Evolutionary conservation across 1,140 invertebrate genomes (phyloP), one percentile per base, ranked within the genome.

Genomic region (Colletes gigas): DNA sequence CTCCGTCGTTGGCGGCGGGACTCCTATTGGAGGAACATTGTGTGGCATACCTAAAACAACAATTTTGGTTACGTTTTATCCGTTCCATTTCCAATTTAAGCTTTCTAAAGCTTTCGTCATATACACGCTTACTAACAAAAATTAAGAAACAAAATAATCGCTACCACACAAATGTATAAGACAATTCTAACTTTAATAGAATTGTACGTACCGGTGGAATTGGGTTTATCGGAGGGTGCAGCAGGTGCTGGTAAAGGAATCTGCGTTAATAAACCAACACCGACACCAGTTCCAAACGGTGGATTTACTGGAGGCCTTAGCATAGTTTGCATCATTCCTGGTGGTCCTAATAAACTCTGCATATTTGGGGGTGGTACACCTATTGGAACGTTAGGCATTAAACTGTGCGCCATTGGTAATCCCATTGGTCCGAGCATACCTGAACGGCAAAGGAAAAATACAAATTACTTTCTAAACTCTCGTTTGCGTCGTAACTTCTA

Each of bases 321-420:
- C 90, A 93, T 93, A 44, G 87, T 91, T 44, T 93, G 94, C 93
- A 94, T 94, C 91, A 95, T 95, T 21, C 93, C 93, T 0, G 93
- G 90, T 12, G 94, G 94, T 55, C 94, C 91, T 82, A 93, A 84
- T 5, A 94, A 89, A 57, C 93, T 92, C 74, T 95, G 93, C 93
- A 96, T 94, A 76, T 94, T 94, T 30, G 95, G 95, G 7, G 95
- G 95, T n/a, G 95, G 95, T 12, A 95, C 95, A 30, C 95, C 95
- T 66, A 96, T 93, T 17, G 95, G 95, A 39, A 94, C 93, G 84
- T 94, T 95, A 2, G 94, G 92, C 93, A 95, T 94, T 81, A 95
- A 90, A n/a, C 94, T 94, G 9, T 95, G 94, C 0, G 95, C 92
- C 85, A 95, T 94, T 87, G 91, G 90, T 59, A 93, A 83, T 66